Conservation (phyloP, 35 echinoderm and acorn worm genomes). For the Amphiura filiformis region DNA sequence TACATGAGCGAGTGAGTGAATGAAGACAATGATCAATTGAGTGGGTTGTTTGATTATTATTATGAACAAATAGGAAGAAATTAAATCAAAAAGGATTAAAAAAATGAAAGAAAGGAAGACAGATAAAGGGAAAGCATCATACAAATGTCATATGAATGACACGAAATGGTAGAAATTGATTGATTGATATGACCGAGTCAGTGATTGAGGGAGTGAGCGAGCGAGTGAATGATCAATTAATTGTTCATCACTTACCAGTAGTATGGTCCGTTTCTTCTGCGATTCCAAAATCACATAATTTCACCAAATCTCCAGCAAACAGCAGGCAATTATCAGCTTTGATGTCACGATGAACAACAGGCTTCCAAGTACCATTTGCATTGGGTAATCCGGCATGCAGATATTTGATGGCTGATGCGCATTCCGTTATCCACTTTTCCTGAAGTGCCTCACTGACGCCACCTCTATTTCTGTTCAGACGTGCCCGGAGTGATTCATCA, state of each 20-base stretch:
- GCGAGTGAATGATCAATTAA: too few species aligned
- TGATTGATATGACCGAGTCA: too few species aligned
- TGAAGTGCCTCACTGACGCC: not conserved
- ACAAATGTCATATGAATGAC: too few species aligned
- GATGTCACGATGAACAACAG: not conserved
- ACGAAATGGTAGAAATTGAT: too few species aligned
- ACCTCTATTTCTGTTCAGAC: not conserved
- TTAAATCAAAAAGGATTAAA: too few species aligned
- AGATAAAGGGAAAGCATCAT: too few species aligned
- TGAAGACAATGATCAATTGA: too few species aligned
- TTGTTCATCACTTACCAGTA: not conserved
- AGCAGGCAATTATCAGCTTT: not conserved
- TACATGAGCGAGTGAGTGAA: too few species aligned
- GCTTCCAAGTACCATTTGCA: not conserved
- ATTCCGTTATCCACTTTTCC: not conserved
- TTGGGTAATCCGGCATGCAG: not conserved
- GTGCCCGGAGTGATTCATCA: not conserved
- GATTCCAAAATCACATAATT: not conserved
- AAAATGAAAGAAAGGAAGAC: too few species aligned
- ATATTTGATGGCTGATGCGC: not conserved
- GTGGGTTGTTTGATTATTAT: too few species aligned
- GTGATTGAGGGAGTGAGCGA: too few species aligned
- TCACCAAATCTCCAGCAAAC: not conserved
- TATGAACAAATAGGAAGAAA: too few species aligned
- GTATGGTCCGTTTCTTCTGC: not conserved